phyloP scores from a whole-genome alignment of 2,888 invertebrate genomes.

The Drosophila silvestris region DNA sequence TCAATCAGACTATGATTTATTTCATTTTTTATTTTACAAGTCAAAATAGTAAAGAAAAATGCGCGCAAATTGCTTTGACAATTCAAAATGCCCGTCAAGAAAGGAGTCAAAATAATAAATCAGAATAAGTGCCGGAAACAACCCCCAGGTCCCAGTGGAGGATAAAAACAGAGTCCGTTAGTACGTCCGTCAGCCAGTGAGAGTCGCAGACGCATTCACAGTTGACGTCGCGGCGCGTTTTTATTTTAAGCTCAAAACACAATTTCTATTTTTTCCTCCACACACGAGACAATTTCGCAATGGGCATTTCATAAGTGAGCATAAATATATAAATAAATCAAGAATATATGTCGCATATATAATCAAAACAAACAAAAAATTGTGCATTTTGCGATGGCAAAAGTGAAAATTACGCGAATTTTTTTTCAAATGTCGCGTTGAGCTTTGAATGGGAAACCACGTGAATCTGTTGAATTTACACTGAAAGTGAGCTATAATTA shows the following conservation, averaged over 20 bases:
- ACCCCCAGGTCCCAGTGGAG: conserved; percentile 31
- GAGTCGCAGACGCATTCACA: conserved; percentile 33
- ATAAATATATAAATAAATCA: conserved; percentile 47
- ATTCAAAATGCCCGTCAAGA: conserved; percentile 10
- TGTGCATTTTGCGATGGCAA: conserved; percentile 4
- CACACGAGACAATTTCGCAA: conserved; percentile 19
- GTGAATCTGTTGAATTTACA: conserved; percentile 23
- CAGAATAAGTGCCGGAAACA: conserved; percentile 23
- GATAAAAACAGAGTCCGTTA: conserved; percentile 26
- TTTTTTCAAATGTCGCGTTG: conserved; percentile 17
- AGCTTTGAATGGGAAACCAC: conserved; percentile 39
- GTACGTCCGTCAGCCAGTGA: conserved; percentile 20
- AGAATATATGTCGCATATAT: conserved; percentile 14
- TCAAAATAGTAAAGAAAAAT: not conserved
- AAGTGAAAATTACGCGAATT: conserved; percentile 4
- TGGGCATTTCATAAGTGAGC: conserved; percentile 30
- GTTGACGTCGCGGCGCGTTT: conserved; percentile 39
- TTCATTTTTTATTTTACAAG: not conserved
- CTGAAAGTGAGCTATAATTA: conserved; percentile 17
- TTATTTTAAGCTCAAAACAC: conserved; percentile 36
- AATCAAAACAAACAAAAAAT: not conserved
- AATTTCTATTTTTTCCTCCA: conserved; percentile 14
- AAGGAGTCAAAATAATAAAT: conserved; percentile 1
- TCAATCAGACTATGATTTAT: not conserved
- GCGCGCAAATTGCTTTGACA: not conserved